These are phyloP conservation scores for Dichetophora obliterata DNA, from an alignment of 2,888 invertebrate species.

Conservation along the genomic window DNA sequence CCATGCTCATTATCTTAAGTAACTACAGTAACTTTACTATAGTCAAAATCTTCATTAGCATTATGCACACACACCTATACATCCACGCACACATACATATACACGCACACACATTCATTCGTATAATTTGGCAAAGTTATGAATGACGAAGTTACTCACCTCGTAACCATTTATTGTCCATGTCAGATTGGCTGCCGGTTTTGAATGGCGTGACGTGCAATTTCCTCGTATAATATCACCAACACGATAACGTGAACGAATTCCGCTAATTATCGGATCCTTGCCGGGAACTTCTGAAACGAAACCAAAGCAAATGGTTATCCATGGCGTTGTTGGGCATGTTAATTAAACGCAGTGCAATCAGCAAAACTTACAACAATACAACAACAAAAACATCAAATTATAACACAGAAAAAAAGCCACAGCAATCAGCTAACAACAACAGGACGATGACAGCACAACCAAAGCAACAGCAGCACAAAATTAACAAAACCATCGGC, in stretches of 20 bases:
- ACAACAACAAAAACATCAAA: neutral
- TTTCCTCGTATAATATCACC: conserved; percentile 71
- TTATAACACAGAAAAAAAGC: neutral
- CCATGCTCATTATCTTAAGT: too few species aligned
- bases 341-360: conserved; percentile 22
- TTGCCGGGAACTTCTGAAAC: conserved; percentile 70
- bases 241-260: conserved; percentile 69
- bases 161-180: conserved; percentile 71
- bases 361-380: conserved; percentile 1
- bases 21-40: too few species aligned
- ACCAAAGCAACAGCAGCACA: neutral
- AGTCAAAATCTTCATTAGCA: too few species aligned
- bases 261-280: conserved; percentile 70
- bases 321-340: neutral
- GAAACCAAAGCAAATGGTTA: conserved; percentile 31
- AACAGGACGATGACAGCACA: neutral
- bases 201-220: conserved; percentile 70
- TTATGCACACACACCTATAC: too few species aligned
- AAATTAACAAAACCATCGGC: neutral
- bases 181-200: conserved; percentile 72
- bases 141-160: conserved; percentile 50
- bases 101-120: too few species aligned
- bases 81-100: too few species aligned
- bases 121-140: neutral
- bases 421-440: neutral